phyloP scores from a whole-genome alignment of 2,888 invertebrate genomes.

The Diloba caeruleocephala region DNA sequence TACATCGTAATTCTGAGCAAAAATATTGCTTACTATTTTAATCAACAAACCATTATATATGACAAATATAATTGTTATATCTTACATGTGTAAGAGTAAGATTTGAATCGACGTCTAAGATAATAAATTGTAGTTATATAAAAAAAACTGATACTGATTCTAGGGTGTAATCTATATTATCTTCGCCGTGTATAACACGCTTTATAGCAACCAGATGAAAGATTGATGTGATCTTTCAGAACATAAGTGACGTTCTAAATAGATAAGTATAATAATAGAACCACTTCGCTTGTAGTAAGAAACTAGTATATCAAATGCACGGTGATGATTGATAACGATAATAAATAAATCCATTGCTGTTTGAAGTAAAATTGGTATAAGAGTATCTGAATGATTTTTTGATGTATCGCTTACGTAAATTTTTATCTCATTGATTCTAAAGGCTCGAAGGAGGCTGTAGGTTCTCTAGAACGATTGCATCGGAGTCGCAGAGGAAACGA shows the following conservation, averaged over 20 bases:
- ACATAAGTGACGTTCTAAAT: conserved; percentile 21
- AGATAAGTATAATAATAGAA: conserved; percentile 51
- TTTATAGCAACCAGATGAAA: conserved; percentile 34
- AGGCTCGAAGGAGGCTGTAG: no score
- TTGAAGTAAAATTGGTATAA: conserved; percentile 25
- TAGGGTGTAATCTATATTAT: no score
- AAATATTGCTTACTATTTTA: no score
- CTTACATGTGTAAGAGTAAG: no score
- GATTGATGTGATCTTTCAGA: conserved; percentile 43
- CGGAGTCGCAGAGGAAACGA: no score
- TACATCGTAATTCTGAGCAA: no score
- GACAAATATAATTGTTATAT: no score
- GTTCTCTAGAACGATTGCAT: no score
- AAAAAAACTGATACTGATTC: no score
- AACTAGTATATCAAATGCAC: conserved; percentile 36
- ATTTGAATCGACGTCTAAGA: no score
- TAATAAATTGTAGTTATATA: no score
- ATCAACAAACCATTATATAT: no score
- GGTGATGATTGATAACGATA: conserved; percentile 47
- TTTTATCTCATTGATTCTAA: background rate
- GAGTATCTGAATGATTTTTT: conserved; percentile 1
- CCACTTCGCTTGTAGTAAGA: conserved; percentile 40
- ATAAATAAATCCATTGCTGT: conserved; percentile 29
- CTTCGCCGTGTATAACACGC: conserved; percentile 5
- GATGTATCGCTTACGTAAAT: conserved; percentile 7